Evolutionary conservation across 1,140 invertebrate species (phyloP), one percentile per base, ranked within the genome.

Genomic region (Cydia amplana): DNA sequence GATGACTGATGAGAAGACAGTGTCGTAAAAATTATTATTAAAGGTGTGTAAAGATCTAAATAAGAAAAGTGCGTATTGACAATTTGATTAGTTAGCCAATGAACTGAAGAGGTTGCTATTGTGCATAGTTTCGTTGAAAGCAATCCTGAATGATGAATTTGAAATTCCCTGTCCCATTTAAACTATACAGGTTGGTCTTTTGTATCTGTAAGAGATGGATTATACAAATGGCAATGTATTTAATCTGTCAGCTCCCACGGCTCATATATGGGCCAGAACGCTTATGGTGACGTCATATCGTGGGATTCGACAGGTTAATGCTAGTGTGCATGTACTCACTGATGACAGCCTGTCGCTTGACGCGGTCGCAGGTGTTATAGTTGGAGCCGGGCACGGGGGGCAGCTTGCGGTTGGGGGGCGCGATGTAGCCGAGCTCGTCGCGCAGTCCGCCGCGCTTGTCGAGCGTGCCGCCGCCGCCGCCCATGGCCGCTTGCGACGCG

Each of bases 291-390:
- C n/a, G n/a, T n/a, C n/a, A n/a, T n/a, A n/a, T n/a, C n/a, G n/a
- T n/a, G n/a, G n/a, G n/a, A n/a, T n/a, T n/a, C n/a, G n/a, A n/a
- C n/a, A n/a, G n/a, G n/a, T n/a, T n/a, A n/a, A 10, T 46, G 43
- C 0, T 18, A 10, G 7, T 78, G 77, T 83, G 84, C 85, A 78
- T 80, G 88, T 93, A 95, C 96, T 97, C 95, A 97, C 96, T 97
- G 95, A 97, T 96, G 80, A 96, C 95, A 93, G 96, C 97, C 95
- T 97, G 97, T 95, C 97, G 95, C 94, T 98, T 98, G 93, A 98
- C 97, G 83, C 97, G 95, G 94, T 98, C 97, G 92, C 97, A 98
- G 32, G 97, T 98, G 90, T 97, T 98, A 93, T 98, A 98, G 91
- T 98, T 97, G 18, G 97, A 97, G 75, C 97, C 97, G 51, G 97